Percentiles rank a stretch among this genome's conserved stretches.
phyloP scores from a whole-genome alignment of 92 coral and sea anemone species.

The Actinostola sp. region DNA sequence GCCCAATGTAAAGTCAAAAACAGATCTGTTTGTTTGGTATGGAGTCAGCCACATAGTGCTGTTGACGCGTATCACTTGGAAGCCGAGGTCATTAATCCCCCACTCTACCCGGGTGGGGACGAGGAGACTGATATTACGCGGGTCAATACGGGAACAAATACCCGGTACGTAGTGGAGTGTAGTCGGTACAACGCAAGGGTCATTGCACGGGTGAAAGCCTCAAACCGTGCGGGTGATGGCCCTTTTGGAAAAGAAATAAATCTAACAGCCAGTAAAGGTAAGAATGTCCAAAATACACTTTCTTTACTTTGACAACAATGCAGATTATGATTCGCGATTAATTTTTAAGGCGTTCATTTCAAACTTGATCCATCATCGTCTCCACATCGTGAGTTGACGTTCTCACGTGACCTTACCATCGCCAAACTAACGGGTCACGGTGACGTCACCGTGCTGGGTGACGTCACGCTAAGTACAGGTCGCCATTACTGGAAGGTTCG shows the following conservation, averaged over 20 bases:
- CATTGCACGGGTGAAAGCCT: conserved; percentile 78
- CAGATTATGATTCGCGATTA: neutral
- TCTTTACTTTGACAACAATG: neutral
- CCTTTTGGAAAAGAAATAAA: conserved; percentile 66
- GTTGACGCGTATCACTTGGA: conserved; percentile 73
- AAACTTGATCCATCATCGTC: conserved; percentile 78
- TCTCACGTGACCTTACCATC: conserved; percentile 83
- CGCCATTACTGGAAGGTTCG: conserved; percentile 85
- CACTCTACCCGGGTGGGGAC: conserved; percentile 48
- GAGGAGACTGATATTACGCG: conserved; percentile 53
- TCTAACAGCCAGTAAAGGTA: conserved; percentile 68
- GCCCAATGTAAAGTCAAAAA: conserved; percentile 73
- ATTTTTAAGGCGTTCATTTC: conserved; percentile 67
- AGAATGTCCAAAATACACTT: neutral
- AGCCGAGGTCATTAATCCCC: conserved; percentile 60
- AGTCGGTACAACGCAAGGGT: conserved; percentile 63
- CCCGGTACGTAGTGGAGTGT: conserved; percentile 74
- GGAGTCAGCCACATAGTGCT: conserved; percentile 83
- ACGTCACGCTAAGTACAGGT: conserved; percentile 68
- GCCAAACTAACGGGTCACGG: conserved; percentile 73
- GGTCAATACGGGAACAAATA: conserved; percentile 61
- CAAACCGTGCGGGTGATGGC: conserved; percentile 88
- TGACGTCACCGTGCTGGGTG: conserved; percentile 54
- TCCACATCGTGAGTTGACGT: conserved; percentile 71
- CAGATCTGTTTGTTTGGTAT: conserved; percentile 59